phyloP scores from a whole-genome alignment of 2,888 invertebrate species.

The Cecidostiba fungosa region DNA sequence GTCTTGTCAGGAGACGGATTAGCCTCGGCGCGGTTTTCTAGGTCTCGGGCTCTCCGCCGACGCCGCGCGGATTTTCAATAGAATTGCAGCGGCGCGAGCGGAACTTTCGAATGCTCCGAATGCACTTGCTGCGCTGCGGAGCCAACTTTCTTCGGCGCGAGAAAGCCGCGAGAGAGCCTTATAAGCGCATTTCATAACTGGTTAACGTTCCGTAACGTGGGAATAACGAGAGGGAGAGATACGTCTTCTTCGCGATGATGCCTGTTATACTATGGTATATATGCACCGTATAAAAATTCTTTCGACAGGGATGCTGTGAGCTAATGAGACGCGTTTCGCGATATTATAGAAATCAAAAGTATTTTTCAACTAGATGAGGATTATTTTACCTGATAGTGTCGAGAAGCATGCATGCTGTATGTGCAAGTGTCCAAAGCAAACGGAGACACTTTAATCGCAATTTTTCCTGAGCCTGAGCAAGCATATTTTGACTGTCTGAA shows the following conservation, averaged over 20 bases:
- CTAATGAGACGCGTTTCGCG: too few relatives aligned
- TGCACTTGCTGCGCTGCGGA: slow-evolving; percentile 73
- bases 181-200: slow-evolving; percentile 79
- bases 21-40: slow-evolving; percentile 57
- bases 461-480: background rate
- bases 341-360: too few relatives aligned
- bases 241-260: background rate
- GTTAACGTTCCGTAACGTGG: slow-evolving; percentile 77
- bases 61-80: slow-evolving; percentile 67
- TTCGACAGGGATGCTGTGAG: too few relatives aligned
- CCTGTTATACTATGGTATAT: background rate
- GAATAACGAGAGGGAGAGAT: slow-evolving; percentile 60
- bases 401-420: too few relatives aligned
- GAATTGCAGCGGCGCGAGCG: slow-evolving; percentile 67
- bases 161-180: slow-evolving; percentile 76
- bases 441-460: background rate
- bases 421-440: background rate
- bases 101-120: slow-evolving; percentile 74
- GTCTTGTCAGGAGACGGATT: slow-evolving; percentile 57
- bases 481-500: slow-evolving; percentile 17
- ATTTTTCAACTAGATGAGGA: too few relatives aligned
- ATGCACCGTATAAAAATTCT: too few relatives aligned
- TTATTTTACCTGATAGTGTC: too few relatives aligned
- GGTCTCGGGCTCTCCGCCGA: slow-evolving; percentile 59
- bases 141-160: slow-evolving; percentile 78